Percentiles rank a stretch among this genome's conserved stretches.
These are phyloP conservation scores for Conchocele bisecta DNA, from an alignment of 2,888 invertebrate species.

Conservation along the genomic window DNA sequence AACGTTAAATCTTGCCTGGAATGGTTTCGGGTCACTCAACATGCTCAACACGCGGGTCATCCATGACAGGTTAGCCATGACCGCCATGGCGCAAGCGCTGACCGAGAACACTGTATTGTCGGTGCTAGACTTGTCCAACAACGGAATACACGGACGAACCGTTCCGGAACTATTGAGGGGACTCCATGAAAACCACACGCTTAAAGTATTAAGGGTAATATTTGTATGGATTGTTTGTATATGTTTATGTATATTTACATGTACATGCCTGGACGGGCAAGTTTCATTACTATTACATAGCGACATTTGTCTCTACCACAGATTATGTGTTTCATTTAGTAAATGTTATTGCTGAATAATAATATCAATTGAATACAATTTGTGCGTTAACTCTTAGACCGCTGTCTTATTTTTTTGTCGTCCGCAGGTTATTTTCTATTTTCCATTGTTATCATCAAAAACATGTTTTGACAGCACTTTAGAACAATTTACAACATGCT, in stretches of 20 bases:
- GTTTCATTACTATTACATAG: not conserved
- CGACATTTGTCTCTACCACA: too few species aligned
- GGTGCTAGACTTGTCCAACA: conserved; percentile 72
- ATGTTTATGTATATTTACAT: too few species aligned
- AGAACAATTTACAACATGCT: too few species aligned
- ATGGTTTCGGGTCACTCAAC: conserved; percentile 79
- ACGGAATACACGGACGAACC: conserved; percentile 75
- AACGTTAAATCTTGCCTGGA: conserved; percentile 75
- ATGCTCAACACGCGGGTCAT: too few species aligned
- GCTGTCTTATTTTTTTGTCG: too few species aligned
- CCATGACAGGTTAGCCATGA: conserved; percentile 76
- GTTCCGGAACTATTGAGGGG: conserved; percentile 74
- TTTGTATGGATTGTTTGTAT: too few species aligned
- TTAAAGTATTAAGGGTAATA: conserved; percentile 69
- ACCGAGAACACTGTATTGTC: conserved; percentile 65
- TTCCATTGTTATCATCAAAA: too few species aligned
- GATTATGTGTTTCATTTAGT: too few species aligned
- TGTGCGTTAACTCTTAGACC: too few species aligned
- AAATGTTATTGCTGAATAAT: not conserved
- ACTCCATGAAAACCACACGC: conserved; percentile 69
- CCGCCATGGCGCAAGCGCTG: conserved; percentile 71
- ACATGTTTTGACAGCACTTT: too few species aligned
- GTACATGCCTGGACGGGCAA: too few species aligned
- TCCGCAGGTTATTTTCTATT: too few species aligned
- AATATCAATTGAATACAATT: not conserved